Evolutionary conservation across 2,113 vertebrate genomes (phyloP), one percentile per base, ranked within the genome.

Genomic region (Trochalopteron elliotii): DNA sequence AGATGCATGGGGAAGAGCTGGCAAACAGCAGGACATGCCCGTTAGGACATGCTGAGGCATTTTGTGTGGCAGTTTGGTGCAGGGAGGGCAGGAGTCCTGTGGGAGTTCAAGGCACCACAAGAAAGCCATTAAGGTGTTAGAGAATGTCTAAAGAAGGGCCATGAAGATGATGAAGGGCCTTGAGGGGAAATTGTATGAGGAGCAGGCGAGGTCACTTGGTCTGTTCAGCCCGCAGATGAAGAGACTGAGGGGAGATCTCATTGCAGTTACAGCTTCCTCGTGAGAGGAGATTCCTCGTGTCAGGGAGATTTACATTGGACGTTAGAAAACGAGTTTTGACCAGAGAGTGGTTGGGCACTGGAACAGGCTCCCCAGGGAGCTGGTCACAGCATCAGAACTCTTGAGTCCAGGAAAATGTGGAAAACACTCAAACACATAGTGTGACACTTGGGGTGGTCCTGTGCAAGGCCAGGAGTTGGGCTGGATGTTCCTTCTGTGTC

Each of bases 191-290:
- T 35, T 10, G 7, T 35, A 4, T 16, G 35, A 55, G n/a, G 25
- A 76, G 49, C 6, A 7, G 45, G 24, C 68, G 78, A 68, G 14
- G 15, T 21, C 5, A 31, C 10, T 35, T 40, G 13, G 1, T 68
- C 24, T 68, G 7, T 40, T 82, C 61, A 27, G n/a, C 25, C 30
- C 56, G 22, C 27, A 50, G 28, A 22, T 11, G 20, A 49, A 5
- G 33, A 67, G 39, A 35, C 17, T 60, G 28, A 83, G n/a, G 14
- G 3, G 5, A 76, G 21, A 55, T 15, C 5, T 55, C 42, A 20
- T 2, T 31, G 30, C 40, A 30, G 40, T 47, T 53, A 15, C 5
- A 47, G 1, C 21, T 42, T 69, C 39, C 21, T 49, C 0, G 0
- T 55, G 30, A 53, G 24, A 21, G 12, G 14, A n/a, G 19, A 44